These are phyloP conservation scores for Eleutherodactylus coqui DNA, from an alignment of 2,797 vertebrate genomes.

Conservation along the genomic window DNA sequence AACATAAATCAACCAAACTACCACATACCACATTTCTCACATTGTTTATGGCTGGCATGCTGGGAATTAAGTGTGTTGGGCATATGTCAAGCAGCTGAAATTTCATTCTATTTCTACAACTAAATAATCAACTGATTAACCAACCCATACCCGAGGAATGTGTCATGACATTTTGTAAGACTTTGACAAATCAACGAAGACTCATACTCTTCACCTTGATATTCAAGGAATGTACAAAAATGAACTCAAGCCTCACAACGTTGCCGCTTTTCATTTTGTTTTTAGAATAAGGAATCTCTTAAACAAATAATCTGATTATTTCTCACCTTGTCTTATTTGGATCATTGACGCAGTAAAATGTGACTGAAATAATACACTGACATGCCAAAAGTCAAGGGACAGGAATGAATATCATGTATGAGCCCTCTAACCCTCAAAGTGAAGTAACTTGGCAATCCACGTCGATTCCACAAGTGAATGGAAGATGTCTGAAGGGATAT, in stretches of 20 bases:
- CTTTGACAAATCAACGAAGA: background rate
- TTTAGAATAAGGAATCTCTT: background rate
- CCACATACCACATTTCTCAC: background rate
- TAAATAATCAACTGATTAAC: constrained; percentile 2
- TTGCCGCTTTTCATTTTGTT: background rate
- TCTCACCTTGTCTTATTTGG: background rate
- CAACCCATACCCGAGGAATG: background rate
- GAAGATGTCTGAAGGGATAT: too few relatives aligned
- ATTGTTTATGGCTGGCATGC: constrained; percentile 35
- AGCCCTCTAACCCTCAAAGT: too few relatives aligned
- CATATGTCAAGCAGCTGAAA: background rate
- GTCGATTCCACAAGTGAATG: too few relatives aligned
- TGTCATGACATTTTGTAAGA: constrained; percentile 6
- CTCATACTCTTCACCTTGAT: background rate
- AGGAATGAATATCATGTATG: too few relatives aligned
- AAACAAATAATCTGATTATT: background rate
- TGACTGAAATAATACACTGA: too few relatives aligned
- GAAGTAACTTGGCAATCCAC: too few relatives aligned
- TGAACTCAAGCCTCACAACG: background rate
- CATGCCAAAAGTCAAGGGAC: too few relatives aligned
- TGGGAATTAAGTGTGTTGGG: background rate
- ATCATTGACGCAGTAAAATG: background rate
- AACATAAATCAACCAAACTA: constrained; percentile 19
- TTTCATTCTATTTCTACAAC: background rate
- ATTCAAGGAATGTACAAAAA: background rate